Percentiles rank a stretch among this genome's conserved stretches.
Evolutionary conservation across 2,888 invertebrate genomes (phyloP).

Genomic region (Drosophila engyochracea): DNA sequence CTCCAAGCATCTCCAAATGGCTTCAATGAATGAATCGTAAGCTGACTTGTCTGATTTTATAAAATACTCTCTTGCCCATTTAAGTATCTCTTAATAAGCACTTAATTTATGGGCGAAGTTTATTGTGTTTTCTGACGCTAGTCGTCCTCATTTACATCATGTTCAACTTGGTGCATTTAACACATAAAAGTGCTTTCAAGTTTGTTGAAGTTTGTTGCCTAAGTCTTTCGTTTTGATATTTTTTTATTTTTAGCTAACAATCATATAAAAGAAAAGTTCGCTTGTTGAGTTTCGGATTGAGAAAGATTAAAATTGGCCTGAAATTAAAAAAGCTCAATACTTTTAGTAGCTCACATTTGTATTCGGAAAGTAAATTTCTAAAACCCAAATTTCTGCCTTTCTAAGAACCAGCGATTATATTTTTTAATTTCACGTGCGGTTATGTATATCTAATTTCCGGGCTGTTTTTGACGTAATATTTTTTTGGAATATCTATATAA

Average conservation of each 20-base stretch:
- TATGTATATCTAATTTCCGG: not conserved
- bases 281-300: constrained; percentile 17
- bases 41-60: not conserved
- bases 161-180: constrained; percentile 2
- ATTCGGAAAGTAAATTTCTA: not conserved
- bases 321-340: not conserved
- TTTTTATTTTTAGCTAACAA: not conserved
- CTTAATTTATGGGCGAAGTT: constrained; percentile 22
- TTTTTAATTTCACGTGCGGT: not conserved
- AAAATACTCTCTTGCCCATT: not conserved
- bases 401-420: not conserved
- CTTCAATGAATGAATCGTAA: constrained; percentile 32
- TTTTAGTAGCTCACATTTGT: not conserved
- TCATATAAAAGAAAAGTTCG: not conserved
- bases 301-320: not conserved
- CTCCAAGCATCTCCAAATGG: not conserved
- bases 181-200: constrained; percentile 14
- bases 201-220: constrained; percentile 49
- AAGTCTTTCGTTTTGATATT: constrained; percentile 54
- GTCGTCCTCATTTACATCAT: constrained; percentile 25
- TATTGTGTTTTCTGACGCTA: not conserved
- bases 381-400: not conserved
- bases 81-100: constrained; percentile 13
- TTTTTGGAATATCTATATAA: not conserved
- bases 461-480: not conserved